phyloP scores from a whole-genome alignment of 2,888 invertebrate genomes.

The Hyalella azteca region DNA sequence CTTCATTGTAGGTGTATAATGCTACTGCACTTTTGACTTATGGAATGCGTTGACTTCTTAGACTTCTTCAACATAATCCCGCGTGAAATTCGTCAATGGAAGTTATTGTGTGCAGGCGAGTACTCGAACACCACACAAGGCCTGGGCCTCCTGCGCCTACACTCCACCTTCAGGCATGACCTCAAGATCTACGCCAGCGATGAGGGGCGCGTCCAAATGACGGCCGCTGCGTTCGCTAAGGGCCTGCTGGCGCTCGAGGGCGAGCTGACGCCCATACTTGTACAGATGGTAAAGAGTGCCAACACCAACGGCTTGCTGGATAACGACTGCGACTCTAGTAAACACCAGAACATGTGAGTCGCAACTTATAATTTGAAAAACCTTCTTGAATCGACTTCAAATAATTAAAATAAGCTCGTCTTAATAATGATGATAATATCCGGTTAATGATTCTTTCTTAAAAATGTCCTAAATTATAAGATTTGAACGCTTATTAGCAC shows the following conservation, averaged over 20 bases:
- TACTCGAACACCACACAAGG: conserved; percentile 75
- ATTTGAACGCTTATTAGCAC: no score
- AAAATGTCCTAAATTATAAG: no score
- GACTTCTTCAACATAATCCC: no score
- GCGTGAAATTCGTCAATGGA: no score
- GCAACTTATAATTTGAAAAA: no score
- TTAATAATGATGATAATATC: no score
- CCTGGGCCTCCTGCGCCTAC: conserved; percentile 88
- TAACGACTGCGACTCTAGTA: conserved; percentile 96
- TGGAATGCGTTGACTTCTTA: no score
- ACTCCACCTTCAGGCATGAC: conserved; percentile 98
- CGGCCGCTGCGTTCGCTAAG: conserved; percentile 99
- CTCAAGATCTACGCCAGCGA: conserved; percentile 99
- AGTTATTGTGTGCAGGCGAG: conserved; percentile 27
- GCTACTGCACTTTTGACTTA: no score
- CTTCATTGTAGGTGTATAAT: no score
- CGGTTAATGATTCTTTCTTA: neutral
- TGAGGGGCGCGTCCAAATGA: conserved; percentile 99
- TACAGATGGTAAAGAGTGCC: conserved; percentile 97
- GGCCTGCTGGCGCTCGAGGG: conserved; percentile 96
- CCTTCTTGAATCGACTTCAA: no score
- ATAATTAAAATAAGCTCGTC: no score
- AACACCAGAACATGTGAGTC: conserved; percentile 91
- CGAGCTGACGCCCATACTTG: conserved; percentile 96
- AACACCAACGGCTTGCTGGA: conserved; percentile 92